Percentiles rank a stretch among this genome's conserved stretches.
Conservation (phyloP, 2,113 vertebrate genomes). For the Tenebrosternarchus preto region DNA sequence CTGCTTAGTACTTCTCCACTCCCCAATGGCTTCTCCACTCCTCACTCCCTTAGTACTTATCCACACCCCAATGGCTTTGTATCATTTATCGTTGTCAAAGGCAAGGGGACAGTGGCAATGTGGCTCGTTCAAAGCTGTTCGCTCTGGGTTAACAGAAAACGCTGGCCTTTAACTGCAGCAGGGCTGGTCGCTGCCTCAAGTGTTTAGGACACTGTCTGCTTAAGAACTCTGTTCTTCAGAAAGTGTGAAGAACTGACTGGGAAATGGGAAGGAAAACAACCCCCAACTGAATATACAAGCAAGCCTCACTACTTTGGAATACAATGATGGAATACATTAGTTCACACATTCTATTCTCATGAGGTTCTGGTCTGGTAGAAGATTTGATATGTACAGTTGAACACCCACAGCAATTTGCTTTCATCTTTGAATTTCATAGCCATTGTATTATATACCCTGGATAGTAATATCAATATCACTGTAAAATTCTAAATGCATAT, state of each 20-base stretch:
- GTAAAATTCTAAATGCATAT: neutral
- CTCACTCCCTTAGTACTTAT: slow-evolving; percentile 48
- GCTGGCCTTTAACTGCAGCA: neutral
- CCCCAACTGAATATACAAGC: neutral
- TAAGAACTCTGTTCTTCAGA: neutral
- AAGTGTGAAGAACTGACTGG: neutral
- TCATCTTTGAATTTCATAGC: neutral
- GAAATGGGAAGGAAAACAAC: neutral
- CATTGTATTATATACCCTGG: neutral
- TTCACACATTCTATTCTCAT: slow-evolving; percentile 3
- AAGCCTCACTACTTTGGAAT: neutral
- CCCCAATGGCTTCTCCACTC: slow-evolving; percentile 21
- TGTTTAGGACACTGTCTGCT: neutral
- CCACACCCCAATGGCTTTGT: slow-evolving; percentile 23
- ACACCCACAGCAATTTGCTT: neutral
- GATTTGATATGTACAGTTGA: neutral
- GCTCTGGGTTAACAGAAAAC: neutral
- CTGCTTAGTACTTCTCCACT: slow-evolving; percentile 46
- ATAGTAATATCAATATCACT: neutral
- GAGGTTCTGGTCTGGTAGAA: neutral
- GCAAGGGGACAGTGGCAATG: slow-evolving; percentile 9
- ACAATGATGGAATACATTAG: neutral
- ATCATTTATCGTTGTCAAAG: slow-evolving; percentile 31
- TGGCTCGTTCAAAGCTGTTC: slow-evolving; percentile 5
- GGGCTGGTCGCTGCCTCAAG: neutral